These are phyloP conservation scores for Diachasma alloeum DNA, from an alignment of 1,140 invertebrate genomes.

Conservation along the genomic window DNA sequence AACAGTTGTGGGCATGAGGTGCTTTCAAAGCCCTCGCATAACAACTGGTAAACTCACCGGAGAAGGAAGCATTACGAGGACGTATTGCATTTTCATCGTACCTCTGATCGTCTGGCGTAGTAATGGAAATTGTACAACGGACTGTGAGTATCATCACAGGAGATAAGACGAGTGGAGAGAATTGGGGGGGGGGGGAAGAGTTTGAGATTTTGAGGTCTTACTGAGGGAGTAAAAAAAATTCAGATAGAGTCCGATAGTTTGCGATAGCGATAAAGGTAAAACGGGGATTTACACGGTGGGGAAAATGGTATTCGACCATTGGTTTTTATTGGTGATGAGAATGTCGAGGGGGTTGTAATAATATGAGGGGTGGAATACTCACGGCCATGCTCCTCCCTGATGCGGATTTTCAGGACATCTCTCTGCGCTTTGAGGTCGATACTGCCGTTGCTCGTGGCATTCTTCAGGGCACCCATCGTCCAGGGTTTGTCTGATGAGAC, in stretches of 20 bases:
- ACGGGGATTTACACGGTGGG: neutral
- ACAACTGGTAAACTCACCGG: constrained; percentile 51
- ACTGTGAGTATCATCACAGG: constrained; percentile 27
- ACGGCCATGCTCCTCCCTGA: constrained; percentile 81
- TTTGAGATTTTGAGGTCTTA: neutral
- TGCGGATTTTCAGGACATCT: constrained; percentile 73
- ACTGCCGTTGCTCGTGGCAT: constrained; percentile 69
- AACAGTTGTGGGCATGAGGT: constrained; percentile 8
- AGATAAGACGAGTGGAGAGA: neutral
- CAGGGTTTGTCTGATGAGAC: constrained; percentile 76
- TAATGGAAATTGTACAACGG: constrained; percentile 47
- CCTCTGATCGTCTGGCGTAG: constrained; percentile 48
- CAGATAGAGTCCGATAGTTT: neutral
- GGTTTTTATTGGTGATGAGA: constrained; percentile 1
- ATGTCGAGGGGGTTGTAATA: neutral
- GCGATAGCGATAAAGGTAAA: neutral
- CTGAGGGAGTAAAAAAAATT: neutral
- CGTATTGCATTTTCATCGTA: constrained; percentile 58
- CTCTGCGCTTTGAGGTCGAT: constrained; percentile 74
- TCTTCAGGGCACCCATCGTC: constrained; percentile 80
- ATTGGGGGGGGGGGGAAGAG: neutral
- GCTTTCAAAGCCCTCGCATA: constrained; percentile 31
- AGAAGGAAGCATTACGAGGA: constrained; percentile 39
- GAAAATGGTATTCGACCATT: constrained; percentile 7
- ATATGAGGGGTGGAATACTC: constrained; percentile 58